A percentile compares a stretch with the other conserved stretches of the same genome.
Conservation (phyloP, 1,140 invertebrate genomes). For the Euura saliciscinereae region DNA sequence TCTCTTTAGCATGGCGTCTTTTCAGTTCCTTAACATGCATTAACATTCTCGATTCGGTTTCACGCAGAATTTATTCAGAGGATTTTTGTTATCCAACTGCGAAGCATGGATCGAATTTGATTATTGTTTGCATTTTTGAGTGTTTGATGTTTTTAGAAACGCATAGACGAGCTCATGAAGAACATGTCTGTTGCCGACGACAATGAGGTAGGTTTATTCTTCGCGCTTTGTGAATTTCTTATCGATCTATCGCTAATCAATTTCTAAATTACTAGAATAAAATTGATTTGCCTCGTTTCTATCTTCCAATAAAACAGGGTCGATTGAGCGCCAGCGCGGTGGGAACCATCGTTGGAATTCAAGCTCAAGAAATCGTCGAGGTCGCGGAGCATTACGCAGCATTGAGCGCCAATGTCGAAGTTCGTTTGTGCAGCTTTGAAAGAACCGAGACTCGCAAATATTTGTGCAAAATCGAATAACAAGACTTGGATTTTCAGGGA, state of each 20-base stretch:
- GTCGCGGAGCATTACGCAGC: constrained; percentile 63
- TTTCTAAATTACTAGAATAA: background rate
- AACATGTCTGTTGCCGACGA: constrained; percentile 52
- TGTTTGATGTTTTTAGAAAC: constrained; percentile 44
- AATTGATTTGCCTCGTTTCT: background rate
- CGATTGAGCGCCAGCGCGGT: constrained; percentile 52
- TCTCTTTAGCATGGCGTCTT: constrained; percentile 20
- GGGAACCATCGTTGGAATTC: constrained; percentile 58
- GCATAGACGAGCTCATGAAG: constrained; percentile 53
- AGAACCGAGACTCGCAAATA: too few relatives aligned
- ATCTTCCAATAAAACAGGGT: constrained; percentile 27
- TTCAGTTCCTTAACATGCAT: background rate
- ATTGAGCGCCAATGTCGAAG: background rate
- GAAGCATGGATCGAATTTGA: background rate
- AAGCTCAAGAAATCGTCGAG: constrained; percentile 61
- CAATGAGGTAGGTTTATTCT: constrained; percentile 54
- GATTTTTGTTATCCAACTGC: too few relatives aligned
- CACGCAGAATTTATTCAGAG: too few relatives aligned
- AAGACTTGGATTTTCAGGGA: constrained; percentile 38
- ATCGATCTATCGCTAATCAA: constrained; percentile 12
- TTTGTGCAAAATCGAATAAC: too few relatives aligned
- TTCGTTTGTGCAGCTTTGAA: too few relatives aligned
- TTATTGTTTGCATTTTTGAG: constrained; percentile 29
- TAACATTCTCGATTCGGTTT: too few relatives aligned
- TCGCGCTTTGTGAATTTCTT: constrained; percentile 26